These are phyloP conservation scores for Ypsolopha sequella DNA, from an alignment of 2,888 invertebrate species.

Conservation along the genomic window DNA sequence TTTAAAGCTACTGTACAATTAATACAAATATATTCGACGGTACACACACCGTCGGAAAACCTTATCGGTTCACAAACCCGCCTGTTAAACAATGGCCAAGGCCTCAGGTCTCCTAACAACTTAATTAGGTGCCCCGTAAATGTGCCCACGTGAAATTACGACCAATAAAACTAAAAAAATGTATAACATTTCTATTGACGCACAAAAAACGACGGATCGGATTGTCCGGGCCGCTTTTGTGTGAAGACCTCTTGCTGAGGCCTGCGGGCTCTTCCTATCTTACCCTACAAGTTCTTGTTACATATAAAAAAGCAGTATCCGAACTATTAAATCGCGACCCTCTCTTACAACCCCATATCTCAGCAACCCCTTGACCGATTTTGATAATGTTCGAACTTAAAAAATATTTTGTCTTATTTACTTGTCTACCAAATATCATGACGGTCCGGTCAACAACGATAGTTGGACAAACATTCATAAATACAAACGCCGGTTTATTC, in stretches of 20 bases:
- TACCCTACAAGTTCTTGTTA: background rate
- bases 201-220: constrained; percentile 61
- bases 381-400: no score
- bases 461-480: no score
- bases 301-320: no score
- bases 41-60: constrained; percentile 41
- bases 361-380: no score
- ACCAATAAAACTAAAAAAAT: constrained; percentile 67
- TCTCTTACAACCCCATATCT: no score
- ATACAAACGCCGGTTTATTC: no score
- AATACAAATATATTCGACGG: constrained; percentile 37
- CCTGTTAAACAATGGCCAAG: constrained; percentile 55
- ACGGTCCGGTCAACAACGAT: no score
- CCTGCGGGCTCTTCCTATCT: constrained; percentile 12
- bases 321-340: no score
- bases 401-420: no score
- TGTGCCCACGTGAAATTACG: constrained; percentile 67
- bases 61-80: constrained; percentile 42
- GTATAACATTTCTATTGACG: constrained; percentile 67
- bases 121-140: constrained; percentile 70
- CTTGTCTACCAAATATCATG: no score
- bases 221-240: constrained; percentile 62
- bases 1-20: constrained; percentile 45
- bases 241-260: constrained; percentile 56
- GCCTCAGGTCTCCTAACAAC: constrained; percentile 60